Evolutionary conservation across 2,888 invertebrate genomes (phyloP).

Genomic region (Andrena bucephala): DNA sequence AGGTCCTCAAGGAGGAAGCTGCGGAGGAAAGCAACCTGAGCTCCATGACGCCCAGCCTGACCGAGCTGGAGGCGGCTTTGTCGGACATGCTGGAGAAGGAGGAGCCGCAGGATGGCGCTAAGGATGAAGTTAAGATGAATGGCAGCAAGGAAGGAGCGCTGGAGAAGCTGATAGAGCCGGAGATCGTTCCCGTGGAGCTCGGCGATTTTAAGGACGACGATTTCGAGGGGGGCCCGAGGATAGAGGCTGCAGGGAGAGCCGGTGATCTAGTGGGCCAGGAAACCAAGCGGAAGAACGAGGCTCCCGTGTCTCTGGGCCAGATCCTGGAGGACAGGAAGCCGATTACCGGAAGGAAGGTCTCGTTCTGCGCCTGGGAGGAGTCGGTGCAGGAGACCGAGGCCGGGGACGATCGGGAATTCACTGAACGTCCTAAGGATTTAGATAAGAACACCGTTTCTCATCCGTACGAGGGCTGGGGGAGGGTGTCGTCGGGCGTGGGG

Average conservation of each 20-base stretch:
- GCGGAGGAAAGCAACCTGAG: slow-evolving; percentile 78
- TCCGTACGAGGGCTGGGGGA: neutral
- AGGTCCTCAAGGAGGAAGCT: slow-evolving; percentile 75
- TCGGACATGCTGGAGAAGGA: slow-evolving; percentile 82
- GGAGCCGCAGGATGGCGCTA: slow-evolving; percentile 63
- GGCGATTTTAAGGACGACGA: slow-evolving; percentile 33
- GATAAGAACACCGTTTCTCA: slow-evolving; percentile 27
- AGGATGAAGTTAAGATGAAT: slow-evolving; percentile 7
- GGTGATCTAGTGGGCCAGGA: slow-evolving; percentile 50
- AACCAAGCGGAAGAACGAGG: slow-evolving; percentile 28
- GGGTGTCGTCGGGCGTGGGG: slow-evolving; percentile 9
- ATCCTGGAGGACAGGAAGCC: slow-evolving; percentile 50
- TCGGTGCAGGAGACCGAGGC: slow-evolving; percentile 60
- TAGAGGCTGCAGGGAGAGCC: slow-evolving; percentile 13
- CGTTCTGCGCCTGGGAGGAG: slow-evolving; percentile 68
- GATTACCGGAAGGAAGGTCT: slow-evolving; percentile 55
- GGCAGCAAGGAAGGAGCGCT: slow-evolving; percentile 3
- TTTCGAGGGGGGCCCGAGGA: neutral
- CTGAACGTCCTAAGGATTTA: slow-evolving; percentile 18
- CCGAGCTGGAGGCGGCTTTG: slow-evolving; percentile 82
- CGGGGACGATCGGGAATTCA: slow-evolving; percentile 44
- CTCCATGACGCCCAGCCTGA: slow-evolving; percentile 83
- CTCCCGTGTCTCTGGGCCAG: slow-evolving; percentile 40
- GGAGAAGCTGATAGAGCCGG: slow-evolving; percentile 57
- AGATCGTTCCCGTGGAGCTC: slow-evolving; percentile 63